Percentiles rank a stretch among this genome's conserved stretches.
phyloP scores from a whole-genome alignment of 1,140 invertebrate genomes.

The Hypsibius dujardini region DNA sequence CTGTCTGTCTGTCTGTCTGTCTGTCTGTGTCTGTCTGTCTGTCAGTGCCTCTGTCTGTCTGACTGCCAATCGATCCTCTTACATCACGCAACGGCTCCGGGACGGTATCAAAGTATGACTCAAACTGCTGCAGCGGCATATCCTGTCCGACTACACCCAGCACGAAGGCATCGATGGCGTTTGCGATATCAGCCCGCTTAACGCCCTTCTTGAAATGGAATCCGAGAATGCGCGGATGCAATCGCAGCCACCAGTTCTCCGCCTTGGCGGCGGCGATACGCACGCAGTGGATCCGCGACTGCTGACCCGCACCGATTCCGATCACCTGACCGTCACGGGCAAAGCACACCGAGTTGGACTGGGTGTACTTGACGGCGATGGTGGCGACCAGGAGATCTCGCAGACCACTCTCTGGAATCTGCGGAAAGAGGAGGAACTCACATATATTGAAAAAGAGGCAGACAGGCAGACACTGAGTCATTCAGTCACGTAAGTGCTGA shows the following conservation, averaged over 20 bases:
- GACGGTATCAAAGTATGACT: slow-evolving; percentile 23
- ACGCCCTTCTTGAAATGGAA: slow-evolving; percentile 77
- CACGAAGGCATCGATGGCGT: slow-evolving; percentile 88
- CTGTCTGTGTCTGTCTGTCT: too few relatives aligned
- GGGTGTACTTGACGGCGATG: slow-evolving; percentile 90
- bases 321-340: slow-evolving; percentile 77
- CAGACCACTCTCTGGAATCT: slow-evolving; percentile 53
- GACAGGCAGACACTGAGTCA: too few relatives aligned
- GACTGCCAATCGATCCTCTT: too few relatives aligned
- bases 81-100: slow-evolving; percentile 15
- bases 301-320: slow-evolving; percentile 91
- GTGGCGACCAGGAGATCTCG: slow-evolving; percentile 85
- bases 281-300: slow-evolving; percentile 91
- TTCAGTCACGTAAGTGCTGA: too few relatives aligned
- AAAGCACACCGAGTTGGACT: slow-evolving; percentile 90
- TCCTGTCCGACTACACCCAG: slow-evolving; percentile 50
- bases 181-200: slow-evolving; percentile 77
- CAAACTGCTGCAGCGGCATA: slow-evolving; percentile 19
- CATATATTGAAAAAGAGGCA: too few relatives aligned
- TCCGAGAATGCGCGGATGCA: slow-evolving; percentile 63
- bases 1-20: too few relatives aligned
- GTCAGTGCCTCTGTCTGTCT: too few relatives aligned
- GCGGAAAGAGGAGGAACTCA: slow-evolving; percentile 25
- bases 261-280: slow-evolving; percentile 88
- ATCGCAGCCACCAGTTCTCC: slow-evolving; percentile 93